These are phyloP conservation scores for Metopia argyrocephala DNA, from an alignment of 2,888 invertebrate species.

Conservation along the genomic window DNA sequence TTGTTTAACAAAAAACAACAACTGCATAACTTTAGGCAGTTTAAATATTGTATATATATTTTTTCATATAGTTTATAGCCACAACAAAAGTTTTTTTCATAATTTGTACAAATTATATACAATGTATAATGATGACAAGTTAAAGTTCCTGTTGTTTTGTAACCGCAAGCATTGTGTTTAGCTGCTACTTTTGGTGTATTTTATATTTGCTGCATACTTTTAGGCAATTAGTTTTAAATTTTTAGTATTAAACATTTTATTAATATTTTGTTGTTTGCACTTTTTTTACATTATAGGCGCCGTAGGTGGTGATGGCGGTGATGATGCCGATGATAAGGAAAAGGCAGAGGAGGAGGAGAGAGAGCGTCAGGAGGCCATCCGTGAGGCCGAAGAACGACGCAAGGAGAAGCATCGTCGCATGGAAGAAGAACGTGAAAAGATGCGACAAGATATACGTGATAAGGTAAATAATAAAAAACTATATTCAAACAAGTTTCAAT, in stretches of 20 bases:
- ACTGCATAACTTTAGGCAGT: background rate
- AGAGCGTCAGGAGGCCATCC: constrained; percentile 97
- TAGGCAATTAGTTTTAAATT: background rate
- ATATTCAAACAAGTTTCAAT: too few species aligned
- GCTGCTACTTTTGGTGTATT: background rate
- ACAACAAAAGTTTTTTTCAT: background rate
- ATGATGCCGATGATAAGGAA: constrained; percentile 96
- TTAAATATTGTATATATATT: background rate
- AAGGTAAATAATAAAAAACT: too few species aligned
- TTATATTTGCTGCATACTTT: constrained; percentile 22
- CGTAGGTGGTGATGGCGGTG: constrained; percentile 93
- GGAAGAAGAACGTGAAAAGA: constrained; percentile 99
- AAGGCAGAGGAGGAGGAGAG: constrained; percentile 99
- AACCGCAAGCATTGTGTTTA: background rate
- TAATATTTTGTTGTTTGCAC: constrained; percentile 27
- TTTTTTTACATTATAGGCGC: constrained; percentile 84
- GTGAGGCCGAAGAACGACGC: constrained; percentile 97
- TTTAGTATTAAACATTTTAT: background rate
- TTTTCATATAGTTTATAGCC: background rate
- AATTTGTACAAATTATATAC: background rate
- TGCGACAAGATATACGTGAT: constrained; percentile 99
- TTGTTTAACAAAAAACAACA: background rate
- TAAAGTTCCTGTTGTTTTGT: background rate
- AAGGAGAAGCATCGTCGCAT: constrained; percentile 99
- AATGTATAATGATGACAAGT: background rate